Base-by-base conservation (phyloP, 2,113 vertebrate genomes). In the Plecotus auritus region DNA sequence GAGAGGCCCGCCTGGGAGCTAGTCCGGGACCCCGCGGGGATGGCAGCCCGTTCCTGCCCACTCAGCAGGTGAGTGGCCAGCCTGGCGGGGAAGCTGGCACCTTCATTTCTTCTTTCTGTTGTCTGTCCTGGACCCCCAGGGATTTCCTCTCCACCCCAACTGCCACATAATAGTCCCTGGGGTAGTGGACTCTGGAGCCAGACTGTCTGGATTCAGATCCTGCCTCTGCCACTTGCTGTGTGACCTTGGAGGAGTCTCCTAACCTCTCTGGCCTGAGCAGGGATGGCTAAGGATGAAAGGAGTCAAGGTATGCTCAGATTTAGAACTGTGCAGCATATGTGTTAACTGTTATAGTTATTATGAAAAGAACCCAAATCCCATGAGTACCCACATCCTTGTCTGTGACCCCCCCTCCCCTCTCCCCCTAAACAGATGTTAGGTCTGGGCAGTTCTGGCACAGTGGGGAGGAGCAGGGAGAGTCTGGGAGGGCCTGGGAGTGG, bases 381-480 rank as follows among this genome's bases (percentile, higher is more conserved):
- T 2, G 16, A 40, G 22, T 18, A 67, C 9, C 22, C 9, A 7
- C 9, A 35, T 64, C 73, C 30, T 73, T 12, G 14, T 66, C 23
- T 82, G 32, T 12, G 54, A 51, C 32, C 3, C 3, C 0, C 18
- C 9, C 6, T 4, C 9, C 26, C 26, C 9, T 9, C 0, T 0
- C 10, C 1, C 59, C 59, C 59, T 23, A 26, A 61, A 26, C 59
- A 61, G 59, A 9, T 23, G 5, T 30, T 4, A 26, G 26, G 42
- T 51, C 28, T 23, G 49, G 67, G 54, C 30, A 61, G 40, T 45
- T 12, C 20, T 9, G 6, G 18, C 22, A 0, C 8, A 3, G 66
- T 20, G 5, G 3, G 16, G 12, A 61, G n/a, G 35, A 30, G 22
- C 4, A 54, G 20, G 54, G 28, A 59, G 69, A 23, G 23, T 26